These are phyloP conservation scores for Cremastinae sp. DNA, from an alignment of 2,888 invertebrate genomes.

Conservation along the genomic window DNA sequence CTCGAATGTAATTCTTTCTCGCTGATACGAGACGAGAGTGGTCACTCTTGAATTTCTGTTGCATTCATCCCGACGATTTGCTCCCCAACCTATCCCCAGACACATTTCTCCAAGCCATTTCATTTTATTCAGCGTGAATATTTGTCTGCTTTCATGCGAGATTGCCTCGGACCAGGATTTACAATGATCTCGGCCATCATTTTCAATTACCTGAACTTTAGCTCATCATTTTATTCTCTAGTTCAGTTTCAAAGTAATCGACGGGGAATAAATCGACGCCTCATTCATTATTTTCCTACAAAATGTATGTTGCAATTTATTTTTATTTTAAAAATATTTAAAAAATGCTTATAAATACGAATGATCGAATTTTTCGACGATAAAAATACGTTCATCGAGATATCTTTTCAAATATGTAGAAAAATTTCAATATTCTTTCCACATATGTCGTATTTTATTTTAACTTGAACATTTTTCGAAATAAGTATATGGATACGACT, in stretches of 20 bases:
- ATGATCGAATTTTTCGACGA: conserved; percentile 30
- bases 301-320: no score
- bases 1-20: conserved; percentile 14
- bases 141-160: conserved; percentile 47
- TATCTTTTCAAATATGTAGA: no score
- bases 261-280: neutral
- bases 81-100: conserved; percentile 32
- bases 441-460: no score
- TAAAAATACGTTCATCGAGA: no score
- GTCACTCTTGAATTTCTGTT: conserved; percentile 10
- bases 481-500: neutral
- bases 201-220: conserved; percentile 44
- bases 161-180: conserved; percentile 36
- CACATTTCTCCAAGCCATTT: conserved; percentile 28
- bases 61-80: conserved; percentile 42
- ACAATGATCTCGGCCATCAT: conserved; percentile 28
- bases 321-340: no score
- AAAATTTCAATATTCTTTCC: no score
- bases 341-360: neutral
- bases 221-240: conserved; percentile 38
- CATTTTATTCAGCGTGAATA: conserved; percentile 18
- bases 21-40: conserved; percentile 17
- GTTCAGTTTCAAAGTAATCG: neutral
- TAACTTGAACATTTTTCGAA: neutral
- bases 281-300: no score